Base-by-base conservation (phyloP, 2,888 invertebrate genomes). In the Leistus spinibarbis region DNA sequence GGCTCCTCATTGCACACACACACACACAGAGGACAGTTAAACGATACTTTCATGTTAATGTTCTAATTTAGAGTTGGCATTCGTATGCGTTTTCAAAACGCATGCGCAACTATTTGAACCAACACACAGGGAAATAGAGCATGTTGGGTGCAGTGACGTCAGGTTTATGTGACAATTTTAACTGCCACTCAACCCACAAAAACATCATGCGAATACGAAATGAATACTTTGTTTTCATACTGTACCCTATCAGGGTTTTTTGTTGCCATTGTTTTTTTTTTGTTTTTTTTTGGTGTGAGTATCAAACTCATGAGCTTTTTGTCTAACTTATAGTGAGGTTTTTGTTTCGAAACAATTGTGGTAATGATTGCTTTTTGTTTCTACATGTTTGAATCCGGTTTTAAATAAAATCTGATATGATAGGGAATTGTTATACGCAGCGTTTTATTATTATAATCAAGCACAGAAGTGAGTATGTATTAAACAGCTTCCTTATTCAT, bases 51-150 rank as follows among this genome's bases (percentile, higher is more conserved):
- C 16, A 65, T 72, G 65, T 57, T 72, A 66, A 72, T 72, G 72
- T 72, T 20, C 72, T 66, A 72, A 72, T 72, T 72, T 66, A 72
- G 66, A 65, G 66, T 72, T 72, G 56, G 72, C 56, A 60, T 60
- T 60, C 54, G 54, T 54, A 54, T 54, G 54, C 54, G 19, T 60
- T 13, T 16, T 19, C 22, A 10, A 19, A 19, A 56, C 9, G 17
- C 56, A 60, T 60, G 19, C 3, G 40, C 13, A 10, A 40, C 40
- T 40, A 40, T 40, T 40, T 40, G 40, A 40, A 10, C 7, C 40
- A 10, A 40, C 40, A 5, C n/a, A 40, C 40, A 40, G 40, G 13
- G 40, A 13, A 27, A 27, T 9, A 27, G 27, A 27, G 27, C 27
- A n/a, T n/a, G 27, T 27, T 27, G 27, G 9, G 27, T n/a, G n/a